Percentiles rank a stretch among this genome's conserved stretches.
Evolutionary conservation across 1,140 invertebrate species (phyloP).

Genomic region (Watersipora subatra): DNA sequence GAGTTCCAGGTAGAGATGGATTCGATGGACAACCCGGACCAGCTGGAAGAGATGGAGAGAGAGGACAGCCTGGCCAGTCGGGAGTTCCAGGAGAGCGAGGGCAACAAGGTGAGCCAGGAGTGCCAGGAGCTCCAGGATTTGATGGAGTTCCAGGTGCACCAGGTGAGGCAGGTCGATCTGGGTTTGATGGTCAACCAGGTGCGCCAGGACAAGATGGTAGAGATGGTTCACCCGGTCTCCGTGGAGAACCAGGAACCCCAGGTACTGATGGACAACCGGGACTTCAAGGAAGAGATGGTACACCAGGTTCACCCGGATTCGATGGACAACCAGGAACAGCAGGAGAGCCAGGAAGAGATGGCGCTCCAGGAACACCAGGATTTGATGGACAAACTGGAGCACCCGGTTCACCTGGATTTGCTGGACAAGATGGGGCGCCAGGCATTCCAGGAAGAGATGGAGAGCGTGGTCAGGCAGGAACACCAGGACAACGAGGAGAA

Average conservation of each 20-base stretch:
- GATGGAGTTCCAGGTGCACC: conserved; percentile 11
- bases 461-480: background rate
- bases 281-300: conserved; percentile 8
- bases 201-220: background rate
- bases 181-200: conserved; percentile 2
- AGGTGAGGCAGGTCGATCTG: background rate
- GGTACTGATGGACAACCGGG: conserved; percentile 2
- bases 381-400: conserved; percentile 1
- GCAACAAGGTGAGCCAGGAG: background rate
- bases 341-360: background rate
- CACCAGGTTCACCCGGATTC: conserved; percentile 5
- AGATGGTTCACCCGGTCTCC: conserved; percentile 5
- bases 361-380: conserved; percentile 10
- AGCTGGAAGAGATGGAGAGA: conserved; percentile 38
- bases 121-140: conserved; percentile 3
- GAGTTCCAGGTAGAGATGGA: conserved; percentile 8
- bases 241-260: conserved; percentile 3
- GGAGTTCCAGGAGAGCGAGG: background rate
- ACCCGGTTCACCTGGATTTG: conserved; percentile 1
- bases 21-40: conserved; percentile 41
- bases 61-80: background rate
- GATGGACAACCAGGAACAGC: background rate
- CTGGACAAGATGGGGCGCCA: conserved; percentile 7
- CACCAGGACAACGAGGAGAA: background rate
- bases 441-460: conserved; percentile 9